These are phyloP conservation scores for Lacerta agilis DNA, from an alignment of 2,797 vertebrate species.

Conservation along the genomic window DNA sequence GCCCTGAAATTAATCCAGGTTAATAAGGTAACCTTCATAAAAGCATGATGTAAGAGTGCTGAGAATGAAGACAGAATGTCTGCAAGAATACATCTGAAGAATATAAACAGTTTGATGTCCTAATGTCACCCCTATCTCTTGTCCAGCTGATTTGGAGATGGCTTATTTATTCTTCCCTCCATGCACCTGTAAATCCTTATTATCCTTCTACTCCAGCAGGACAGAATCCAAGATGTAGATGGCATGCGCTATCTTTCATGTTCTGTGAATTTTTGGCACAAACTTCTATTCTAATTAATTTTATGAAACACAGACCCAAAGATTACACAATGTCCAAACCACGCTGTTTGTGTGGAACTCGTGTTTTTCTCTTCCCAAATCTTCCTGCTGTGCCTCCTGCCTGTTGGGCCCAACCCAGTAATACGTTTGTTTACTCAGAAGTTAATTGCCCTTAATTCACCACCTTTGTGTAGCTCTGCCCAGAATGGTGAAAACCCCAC, in stretches of 20 bases:
- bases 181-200: conserved; percentile 6
- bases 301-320: neutral
- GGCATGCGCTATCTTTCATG: neutral
- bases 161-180: neutral
- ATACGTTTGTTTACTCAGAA: too few relatives aligned
- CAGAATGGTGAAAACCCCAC: neutral
- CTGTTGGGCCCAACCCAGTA: neutral
- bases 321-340: neutral
- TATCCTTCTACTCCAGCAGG: neutral
- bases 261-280: neutral
- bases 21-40: conserved; percentile 1
- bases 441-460: neutral
- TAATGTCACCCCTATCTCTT: neutral
- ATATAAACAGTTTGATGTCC: conserved; percentile 1
- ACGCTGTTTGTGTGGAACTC: neutral
- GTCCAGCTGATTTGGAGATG: neutral
- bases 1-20: conserved; percentile 9
- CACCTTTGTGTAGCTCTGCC: neutral
- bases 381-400: neutral
- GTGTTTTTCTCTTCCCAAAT: too few relatives aligned
- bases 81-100: neutral
- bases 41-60: conserved; percentile 21
- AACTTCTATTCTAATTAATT: conserved; percentile 11
- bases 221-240: neutral
- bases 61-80: conserved; percentile 17